These are phyloP conservation scores for Xestobium rufovillosum DNA, from an alignment of 2,888 invertebrate genomes.

Conservation along the genomic window DNA sequence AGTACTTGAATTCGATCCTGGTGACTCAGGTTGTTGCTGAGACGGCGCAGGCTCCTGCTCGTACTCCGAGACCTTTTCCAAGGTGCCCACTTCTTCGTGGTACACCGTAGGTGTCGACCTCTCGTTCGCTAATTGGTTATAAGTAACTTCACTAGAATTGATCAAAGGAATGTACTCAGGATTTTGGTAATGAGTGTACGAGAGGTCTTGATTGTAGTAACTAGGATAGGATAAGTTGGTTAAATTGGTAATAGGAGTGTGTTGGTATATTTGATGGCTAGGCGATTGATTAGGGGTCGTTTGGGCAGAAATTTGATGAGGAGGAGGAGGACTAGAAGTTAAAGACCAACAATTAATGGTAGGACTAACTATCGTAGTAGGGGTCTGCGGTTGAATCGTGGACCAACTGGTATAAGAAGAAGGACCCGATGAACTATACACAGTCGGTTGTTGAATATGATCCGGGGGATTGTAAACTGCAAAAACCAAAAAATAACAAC, in stretches of 20 bases:
- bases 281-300: conserved; percentile 41
- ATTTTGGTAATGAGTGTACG: conserved; percentile 36
- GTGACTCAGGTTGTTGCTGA: conserved; percentile 30
- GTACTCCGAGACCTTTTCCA: conserved; percentile 31
- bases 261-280: conserved; percentile 39
- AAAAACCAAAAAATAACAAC: no score
- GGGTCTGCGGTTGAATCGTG: conserved; percentile 37
- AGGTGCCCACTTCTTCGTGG: conserved; percentile 27
- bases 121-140: conserved; percentile 30
- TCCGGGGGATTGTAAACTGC: conserved; percentile 43
- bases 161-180: conserved; percentile 38
- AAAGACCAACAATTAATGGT: conserved; percentile 43
- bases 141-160: conserved; percentile 33
- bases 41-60: conserved; percentile 24
- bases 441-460: conserved; percentile 38
- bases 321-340: conserved; percentile 41
- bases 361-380: conserved; percentile 36
- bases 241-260: conserved; percentile 35
- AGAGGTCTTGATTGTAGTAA: conserved; percentile 38
- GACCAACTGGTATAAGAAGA: conserved; percentile 41
- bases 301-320: conserved; percentile 37
- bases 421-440: conserved; percentile 30
- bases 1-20: conserved; percentile 32
- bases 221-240: conserved; percentile 39
- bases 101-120: conserved; percentile 30